Conservation (phyloP, 37 sponge, comb jelly and placozoan genomes). For the Halisarca cf. caerulea region DNA sequence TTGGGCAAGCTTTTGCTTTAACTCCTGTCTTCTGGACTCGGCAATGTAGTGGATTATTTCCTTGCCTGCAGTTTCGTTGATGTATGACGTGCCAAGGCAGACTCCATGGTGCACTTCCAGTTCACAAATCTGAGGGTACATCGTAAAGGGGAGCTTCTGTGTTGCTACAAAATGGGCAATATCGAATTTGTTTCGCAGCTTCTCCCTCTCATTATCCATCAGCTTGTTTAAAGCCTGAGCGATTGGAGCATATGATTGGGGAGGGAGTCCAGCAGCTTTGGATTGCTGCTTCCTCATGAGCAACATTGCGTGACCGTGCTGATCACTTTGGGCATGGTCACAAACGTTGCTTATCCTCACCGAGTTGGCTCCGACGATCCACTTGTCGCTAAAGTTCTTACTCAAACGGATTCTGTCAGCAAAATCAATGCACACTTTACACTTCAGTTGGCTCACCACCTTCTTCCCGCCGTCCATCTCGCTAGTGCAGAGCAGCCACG, state of each 20-base stretch:
- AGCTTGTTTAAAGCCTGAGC: conserved; percentile 45
- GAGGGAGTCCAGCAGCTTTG: conserved; percentile 34
- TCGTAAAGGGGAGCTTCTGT: conserved; percentile 40
- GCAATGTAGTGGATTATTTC: conserved; percentile 65
- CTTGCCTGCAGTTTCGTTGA: conserved; percentile 48
- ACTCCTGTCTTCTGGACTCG: conserved; percentile 46
- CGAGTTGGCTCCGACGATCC: conserved; percentile 61
- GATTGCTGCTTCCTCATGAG: conserved; percentile 52
- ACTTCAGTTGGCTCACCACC: conserved; percentile 51
- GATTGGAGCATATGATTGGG: conserved; percentile 51
- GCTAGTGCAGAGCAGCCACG: conserved; percentile 53
- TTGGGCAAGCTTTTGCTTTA: conserved; percentile 31
- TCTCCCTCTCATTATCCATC: conserved; percentile 43
- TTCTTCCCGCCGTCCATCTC: conserved; percentile 29
- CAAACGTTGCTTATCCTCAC: conserved; percentile 54
- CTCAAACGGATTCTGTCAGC: conserved; percentile 33
- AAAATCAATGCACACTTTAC: conserved; percentile 39
- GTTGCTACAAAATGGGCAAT: conserved; percentile 60
- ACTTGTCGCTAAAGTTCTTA: conserved; percentile 57
- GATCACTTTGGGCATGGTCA: conserved; percentile 56
- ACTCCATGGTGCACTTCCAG: conserved; percentile 64
- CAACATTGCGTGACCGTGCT: conserved; percentile 57
- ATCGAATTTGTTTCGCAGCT: conserved; percentile 53
- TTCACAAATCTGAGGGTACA: conserved; percentile 54
- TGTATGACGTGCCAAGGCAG: conserved; percentile 44